A percentile compares a stretch with the other conserved stretches of the same genome.
phyloP scores from a whole-genome alignment of 1,140 invertebrate species.

The Caerostris extrusa region DNA sequence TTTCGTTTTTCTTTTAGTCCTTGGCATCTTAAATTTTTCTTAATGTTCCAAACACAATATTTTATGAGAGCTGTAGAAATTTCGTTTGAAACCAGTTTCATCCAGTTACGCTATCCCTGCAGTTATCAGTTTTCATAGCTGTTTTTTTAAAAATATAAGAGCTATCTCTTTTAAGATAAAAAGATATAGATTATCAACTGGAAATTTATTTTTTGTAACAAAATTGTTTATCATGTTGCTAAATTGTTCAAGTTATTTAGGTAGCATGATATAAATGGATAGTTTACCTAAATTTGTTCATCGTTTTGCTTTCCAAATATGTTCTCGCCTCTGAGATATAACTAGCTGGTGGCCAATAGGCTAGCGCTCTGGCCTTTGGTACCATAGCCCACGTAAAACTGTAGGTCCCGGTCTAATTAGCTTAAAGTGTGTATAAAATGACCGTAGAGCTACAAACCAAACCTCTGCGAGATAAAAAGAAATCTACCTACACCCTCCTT shows the following conservation, averaged over 20 bases:
- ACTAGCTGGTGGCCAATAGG: too few species aligned
- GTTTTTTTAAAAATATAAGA: not conserved
- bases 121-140: constrained; percentile 12
- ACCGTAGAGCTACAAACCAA: too few species aligned
- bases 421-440: too few species aligned
- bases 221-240: not conserved
- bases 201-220: not conserved
- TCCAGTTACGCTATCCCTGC: not conserved
- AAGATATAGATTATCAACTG: not conserved
- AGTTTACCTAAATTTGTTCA: too few species aligned
- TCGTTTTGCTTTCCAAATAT: too few species aligned
- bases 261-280: not conserved
- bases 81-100: constrained; percentile 9
- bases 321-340: too few species aligned
- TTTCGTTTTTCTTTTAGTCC: not conserved
- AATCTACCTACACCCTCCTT: too few species aligned
- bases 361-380: too few species aligned
- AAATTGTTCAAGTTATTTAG: not conserved
- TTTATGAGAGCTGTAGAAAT: constrained; percentile 32
- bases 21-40: constrained; percentile 30
- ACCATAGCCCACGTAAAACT: too few species aligned
- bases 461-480: too few species aligned
- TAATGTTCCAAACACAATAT: constrained; percentile 33
- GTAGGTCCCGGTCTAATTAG: too few species aligned
- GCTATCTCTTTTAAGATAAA: not conserved